Evolutionary conservation across 2,888 invertebrate genomes (phyloP), one percentile per base, ranked within the genome.

Genomic region (Lasioglossum calceatum): DNA sequence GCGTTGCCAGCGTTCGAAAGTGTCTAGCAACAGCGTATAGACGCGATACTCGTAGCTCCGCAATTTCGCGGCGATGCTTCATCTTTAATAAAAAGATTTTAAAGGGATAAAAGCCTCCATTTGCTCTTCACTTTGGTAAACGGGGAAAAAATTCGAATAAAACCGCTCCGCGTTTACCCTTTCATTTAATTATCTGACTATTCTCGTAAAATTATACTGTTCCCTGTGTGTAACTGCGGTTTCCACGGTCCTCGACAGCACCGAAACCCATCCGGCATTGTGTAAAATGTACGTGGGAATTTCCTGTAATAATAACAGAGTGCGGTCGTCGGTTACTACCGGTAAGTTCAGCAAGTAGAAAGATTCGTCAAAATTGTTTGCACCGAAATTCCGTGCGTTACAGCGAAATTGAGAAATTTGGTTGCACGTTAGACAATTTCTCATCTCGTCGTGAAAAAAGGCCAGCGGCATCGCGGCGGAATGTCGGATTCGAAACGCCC

Each of bases 401-500:
- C 82, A 70, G 81, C 27, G 79, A 84, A 87, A 87, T 87, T 81
- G 87, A 84, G 87, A 87, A 91, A 90, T 91, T 90, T 81, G 92
- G 89, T 83, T 87, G 92, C 81, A 82, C 83, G 82, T 91, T 90
- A 79, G 89, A 86, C 91, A 89, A 86, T 90, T 91, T 91, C 91
- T 90, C 91, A 89, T 90, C 85, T 88, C 84, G 79, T 82, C 54
- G 47, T 87, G 89, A 86, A 91, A 89, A 89, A 91, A 90, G 88
- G 91, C 92, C 92, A 91, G 84, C 75, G 91, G 91, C 92, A 86
- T 88, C 82, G 87, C 82, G 82, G 58, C 84, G 92, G 91, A 91
- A 91, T 91, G 91, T 90, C 82, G 85, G 87, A 87, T 82, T 85
- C 89, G 91, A 91, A 91, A 91, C 91, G 91, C 91, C 92, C 92